Percentiles rank a stretch among this genome's conserved stretches.
Evolutionary conservation across 2,113 vertebrate species (phyloP).

Genomic region (Heterochromis multidens): DNA sequence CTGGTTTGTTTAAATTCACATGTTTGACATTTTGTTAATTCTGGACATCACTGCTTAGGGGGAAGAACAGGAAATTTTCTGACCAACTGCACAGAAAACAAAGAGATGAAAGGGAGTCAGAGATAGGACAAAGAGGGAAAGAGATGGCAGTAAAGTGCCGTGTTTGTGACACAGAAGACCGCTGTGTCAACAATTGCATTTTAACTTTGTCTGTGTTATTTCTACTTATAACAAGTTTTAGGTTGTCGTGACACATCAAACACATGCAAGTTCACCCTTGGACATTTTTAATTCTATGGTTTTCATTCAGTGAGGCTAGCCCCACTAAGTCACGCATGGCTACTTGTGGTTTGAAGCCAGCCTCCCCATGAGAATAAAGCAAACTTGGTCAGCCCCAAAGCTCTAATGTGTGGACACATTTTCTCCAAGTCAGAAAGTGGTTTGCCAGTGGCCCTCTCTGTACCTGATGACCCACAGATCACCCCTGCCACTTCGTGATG

Average conservation of each 20-base stretch:
- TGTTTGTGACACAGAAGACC: neutral
- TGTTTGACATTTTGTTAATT: neutral
- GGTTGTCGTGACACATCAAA: neutral
- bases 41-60: neutral
- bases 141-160: neutral
- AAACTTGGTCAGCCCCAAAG: constrained; percentile 21
- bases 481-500: constrained; percentile 44
- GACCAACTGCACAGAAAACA: neutral
- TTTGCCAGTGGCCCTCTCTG: constrained; percentile 32
- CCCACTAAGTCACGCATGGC: constrained; percentile 32
- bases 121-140: neutral
- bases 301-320: constrained; percentile 7
- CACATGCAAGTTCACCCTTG: neutral
- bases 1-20: neutral
- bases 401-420: constrained; percentile 65
- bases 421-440: constrained; percentile 50
- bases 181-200: neutral
- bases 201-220: neutral
- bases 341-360: constrained; percentile 44
- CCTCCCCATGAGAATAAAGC: constrained; percentile 53
- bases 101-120: neutral
- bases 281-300: neutral
- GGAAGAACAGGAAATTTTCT: neutral
- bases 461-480: constrained; percentile 55
- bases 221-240: neutral